Evolutionary conservation across 1,140 invertebrate species (phyloP), one percentile per base, ranked within the genome.

Genomic region (Drosophila tristis): DNA sequence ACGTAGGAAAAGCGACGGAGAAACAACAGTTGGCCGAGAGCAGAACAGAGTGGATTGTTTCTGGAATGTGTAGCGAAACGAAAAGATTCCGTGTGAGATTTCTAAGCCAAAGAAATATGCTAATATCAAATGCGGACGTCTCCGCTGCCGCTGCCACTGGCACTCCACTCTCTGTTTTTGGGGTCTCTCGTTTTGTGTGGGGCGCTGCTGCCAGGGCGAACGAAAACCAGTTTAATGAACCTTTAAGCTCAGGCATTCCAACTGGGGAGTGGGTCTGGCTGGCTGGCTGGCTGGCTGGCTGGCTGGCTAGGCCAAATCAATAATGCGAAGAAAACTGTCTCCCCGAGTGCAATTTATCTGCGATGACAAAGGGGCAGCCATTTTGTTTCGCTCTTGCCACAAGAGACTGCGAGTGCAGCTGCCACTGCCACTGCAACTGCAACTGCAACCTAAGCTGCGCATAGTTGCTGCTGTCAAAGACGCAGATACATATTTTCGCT

Each of bases 191-290:
- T 58, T 53, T 63, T 50, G 48, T 76, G 50, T 60, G 59, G 60
- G 58, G 44, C 67, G 63, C 45, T 51, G 31, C 50, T 72, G 62
- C 67, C 31, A 35, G 31, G 31, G 64, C 70, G 59, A 61, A 60
- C 60, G 51, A 78, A 90, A 91, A 91, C 90, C 90, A 91, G 90
- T 91, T 91, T 91, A 91, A 91, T 91, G 90, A 91, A 91, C 90
- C 73, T 91, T 86, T 89, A 82, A 87, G 71, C 78, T 82, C 51
- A 80, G 48, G 80, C 81, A 86, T 87, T 85, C 89, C 68, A 77
- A 50, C 8, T 31, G 29, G 29, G 29, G 68, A 70, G 60, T 66
- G 29, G 60, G 68, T 73, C 47, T 45, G 4, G 4, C 47, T 6
- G 16, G 20, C 3, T 35, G 29, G 8, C 31, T 35, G 31, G 0